phyloP scores from a whole-genome alignment of 2,797 vertebrate genomes.

The Xenops minutus region DNA sequence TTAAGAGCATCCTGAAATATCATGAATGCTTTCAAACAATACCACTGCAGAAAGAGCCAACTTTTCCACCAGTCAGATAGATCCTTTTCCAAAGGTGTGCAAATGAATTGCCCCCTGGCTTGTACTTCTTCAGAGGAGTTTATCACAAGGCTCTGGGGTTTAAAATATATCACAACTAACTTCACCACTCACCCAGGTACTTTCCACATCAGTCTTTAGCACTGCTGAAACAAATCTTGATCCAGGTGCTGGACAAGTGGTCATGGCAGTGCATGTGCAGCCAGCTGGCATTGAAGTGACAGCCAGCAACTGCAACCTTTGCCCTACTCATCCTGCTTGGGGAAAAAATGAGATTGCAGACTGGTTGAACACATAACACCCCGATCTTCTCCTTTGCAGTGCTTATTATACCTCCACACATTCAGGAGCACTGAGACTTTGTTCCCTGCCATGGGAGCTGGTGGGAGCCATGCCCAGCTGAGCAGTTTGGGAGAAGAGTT shows the following conservation, averaged over 20 bases:
- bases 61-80: background rate
- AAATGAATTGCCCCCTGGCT: background rate
- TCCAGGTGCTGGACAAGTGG: background rate
- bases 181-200: background rate
- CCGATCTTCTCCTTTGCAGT: background rate
- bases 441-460: rapidly evolving
- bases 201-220: background rate
- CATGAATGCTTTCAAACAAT: background rate
- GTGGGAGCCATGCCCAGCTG: background rate
- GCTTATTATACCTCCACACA: background rate
- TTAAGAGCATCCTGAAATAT: background rate
- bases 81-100: background rate
- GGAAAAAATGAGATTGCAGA: background rate
- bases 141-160: background rate
- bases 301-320: background rate
- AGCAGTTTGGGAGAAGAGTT: background rate
- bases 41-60: background rate
- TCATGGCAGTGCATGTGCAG: background rate
- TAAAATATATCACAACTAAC: background rate
- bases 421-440: background rate
- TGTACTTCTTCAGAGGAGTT: background rate
- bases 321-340: background rate
- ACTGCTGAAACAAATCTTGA: background rate
- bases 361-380: background rate
- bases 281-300: background rate